phyloP scores from a whole-genome alignment of 2,797 vertebrate genomes.

The Masticophis lateralis region DNA sequence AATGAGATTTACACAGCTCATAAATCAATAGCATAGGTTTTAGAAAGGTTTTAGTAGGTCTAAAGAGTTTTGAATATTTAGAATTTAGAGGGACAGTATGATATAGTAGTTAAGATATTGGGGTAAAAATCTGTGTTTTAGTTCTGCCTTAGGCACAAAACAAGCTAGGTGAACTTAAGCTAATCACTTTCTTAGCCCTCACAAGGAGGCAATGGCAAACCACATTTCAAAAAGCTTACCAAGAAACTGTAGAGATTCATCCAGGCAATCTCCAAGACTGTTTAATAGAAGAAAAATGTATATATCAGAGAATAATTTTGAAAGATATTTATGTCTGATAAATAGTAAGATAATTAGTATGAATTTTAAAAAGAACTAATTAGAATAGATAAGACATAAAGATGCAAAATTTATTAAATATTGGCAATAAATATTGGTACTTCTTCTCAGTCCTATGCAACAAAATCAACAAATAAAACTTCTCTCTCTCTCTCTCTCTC shows the following conservation, averaged over 20 bases:
- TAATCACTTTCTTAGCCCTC: not conserved
- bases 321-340: not conserved
- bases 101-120: not conserved
- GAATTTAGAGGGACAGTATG: not conserved
- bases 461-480: not conserved
- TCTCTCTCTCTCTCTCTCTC: no score
- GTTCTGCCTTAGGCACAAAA: not conserved
- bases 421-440: not conserved
- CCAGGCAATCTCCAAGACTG: no score
- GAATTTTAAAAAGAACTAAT: not conserved
- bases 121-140: not conserved
- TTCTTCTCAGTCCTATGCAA: not conserved
- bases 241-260: not conserved
- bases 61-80: not conserved
- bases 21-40: not conserved
- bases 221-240: not conserved
- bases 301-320: not conserved
- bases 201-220: not conserved
- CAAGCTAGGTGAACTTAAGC: not conserved
- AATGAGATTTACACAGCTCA: not conserved
- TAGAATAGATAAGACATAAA: not conserved
- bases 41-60: not conserved
- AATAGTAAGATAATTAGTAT: not conserved
- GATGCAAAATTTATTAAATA: not conserved
- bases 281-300: no score